A percentile compares a stretch with the other conserved stretches of the same genome.
Conservation (phyloP, 2,888 invertebrate genomes). For the Itoplectis maculator region DNA sequence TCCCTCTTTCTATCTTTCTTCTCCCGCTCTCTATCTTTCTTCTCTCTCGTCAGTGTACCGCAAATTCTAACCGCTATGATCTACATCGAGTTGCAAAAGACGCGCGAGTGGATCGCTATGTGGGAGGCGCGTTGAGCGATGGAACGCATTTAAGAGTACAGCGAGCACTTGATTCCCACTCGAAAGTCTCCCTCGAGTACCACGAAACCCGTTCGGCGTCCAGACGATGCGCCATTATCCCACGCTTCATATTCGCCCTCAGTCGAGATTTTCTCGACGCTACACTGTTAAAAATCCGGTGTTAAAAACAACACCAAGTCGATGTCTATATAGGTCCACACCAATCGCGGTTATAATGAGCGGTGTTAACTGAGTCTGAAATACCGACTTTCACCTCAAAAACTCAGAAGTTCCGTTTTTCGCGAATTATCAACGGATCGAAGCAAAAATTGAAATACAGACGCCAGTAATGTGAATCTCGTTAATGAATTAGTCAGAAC, state of each 20-base stretch:
- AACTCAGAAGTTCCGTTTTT: no score
- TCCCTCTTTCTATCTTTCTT: neutral
- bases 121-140: neutral
- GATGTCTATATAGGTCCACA: no score
- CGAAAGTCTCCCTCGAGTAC: constrained; percentile 76
- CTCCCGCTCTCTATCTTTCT: neutral
- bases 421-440: no score
- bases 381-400: no score
- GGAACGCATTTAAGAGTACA: constrained; percentile 42
- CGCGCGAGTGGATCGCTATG: neutral
- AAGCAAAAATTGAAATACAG: no score
- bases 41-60: neutral
- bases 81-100: constrained; percentile 1
- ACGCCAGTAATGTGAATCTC: no score
- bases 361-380: no score
- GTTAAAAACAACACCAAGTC: no score
- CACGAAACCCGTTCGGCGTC: constrained; percentile 74
- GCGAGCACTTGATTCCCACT: constrained; percentile 80
- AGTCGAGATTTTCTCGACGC: neutral
- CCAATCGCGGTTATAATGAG: no score
- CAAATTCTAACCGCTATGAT: constrained; percentile 33
- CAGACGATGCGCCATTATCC: constrained; percentile 59
- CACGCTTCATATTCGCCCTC: constrained; percentile 31
- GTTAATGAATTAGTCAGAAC: no score
- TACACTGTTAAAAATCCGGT: no score